phyloP scores from a whole-genome alignment of 2,888 invertebrate species.

The Erannis defoliaria region DNA sequence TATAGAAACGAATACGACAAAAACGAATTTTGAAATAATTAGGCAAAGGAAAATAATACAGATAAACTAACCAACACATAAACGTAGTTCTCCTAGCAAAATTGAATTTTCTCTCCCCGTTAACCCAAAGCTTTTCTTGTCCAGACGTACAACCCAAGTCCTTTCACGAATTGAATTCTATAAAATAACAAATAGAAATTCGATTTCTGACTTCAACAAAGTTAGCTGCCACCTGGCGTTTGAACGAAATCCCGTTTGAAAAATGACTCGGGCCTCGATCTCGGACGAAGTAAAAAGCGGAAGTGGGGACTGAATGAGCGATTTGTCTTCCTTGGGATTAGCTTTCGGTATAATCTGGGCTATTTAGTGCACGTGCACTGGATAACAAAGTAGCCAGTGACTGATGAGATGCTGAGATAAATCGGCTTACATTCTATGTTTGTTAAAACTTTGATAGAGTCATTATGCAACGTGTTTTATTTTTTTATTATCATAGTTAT shows the following conservation, averaged over 20 bases:
- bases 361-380: conserved; percentile 40
- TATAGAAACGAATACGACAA: no score
- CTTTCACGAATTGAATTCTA: conserved; percentile 47
- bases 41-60: background rate
- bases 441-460: background rate
- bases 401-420: background rate
- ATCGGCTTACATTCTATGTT: background rate
- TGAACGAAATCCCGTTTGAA: conserved; percentile 55
- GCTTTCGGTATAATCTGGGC: conserved; percentile 30
- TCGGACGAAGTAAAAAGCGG: conserved; percentile 28
- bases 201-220: conserved; percentile 45
- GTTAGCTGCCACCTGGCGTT: conserved; percentile 47
- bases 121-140: conserved; percentile 17
- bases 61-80: background rate
- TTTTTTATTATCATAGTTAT: background rate
- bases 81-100: conserved; percentile 1
- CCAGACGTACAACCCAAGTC: conserved; percentile 24
- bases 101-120: conserved; percentile 18
- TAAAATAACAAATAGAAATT: conserved; percentile 51
- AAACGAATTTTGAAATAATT: background rate
- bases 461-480: background rate
- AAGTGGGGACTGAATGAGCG: conserved; percentile 22
- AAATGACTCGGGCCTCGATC: conserved; percentile 45
- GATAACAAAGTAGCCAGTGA: conserved; percentile 14
- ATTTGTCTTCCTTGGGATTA: conserved; percentile 41